Evolutionary conservation across 1,140 invertebrate genomes (phyloP).

Genomic region (Thalassaphorura encarpata): DNA sequence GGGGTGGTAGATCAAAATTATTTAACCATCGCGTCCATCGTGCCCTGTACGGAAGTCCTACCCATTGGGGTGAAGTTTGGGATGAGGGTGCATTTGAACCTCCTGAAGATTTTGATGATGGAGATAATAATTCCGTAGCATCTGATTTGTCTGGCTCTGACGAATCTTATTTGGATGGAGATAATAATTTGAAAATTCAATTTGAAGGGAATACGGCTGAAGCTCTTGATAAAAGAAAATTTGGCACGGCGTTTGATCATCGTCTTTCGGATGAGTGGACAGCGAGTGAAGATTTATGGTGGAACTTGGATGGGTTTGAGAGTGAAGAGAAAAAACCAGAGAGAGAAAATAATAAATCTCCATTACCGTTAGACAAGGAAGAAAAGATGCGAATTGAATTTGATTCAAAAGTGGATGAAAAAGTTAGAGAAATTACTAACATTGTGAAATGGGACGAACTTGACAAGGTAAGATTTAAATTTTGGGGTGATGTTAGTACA

Average conservation of each 20-base stretch:
- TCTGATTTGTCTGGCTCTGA: conserved; percentile 33
- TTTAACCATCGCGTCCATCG: conserved; percentile 32
- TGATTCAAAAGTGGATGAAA: conserved; percentile 13
- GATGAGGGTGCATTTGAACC: conserved; percentile 29
- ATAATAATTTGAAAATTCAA: conserved; percentile 51
- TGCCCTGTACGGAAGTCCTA: conserved; percentile 31
- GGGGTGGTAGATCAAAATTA: conserved; percentile 28
- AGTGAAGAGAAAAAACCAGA: conserved; percentile 30
- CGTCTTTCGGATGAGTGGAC: conserved; percentile 29
- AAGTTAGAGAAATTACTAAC: conserved; percentile 15
- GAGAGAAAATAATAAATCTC: conserved; percentile 38
- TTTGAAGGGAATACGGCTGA: conserved; percentile 76
- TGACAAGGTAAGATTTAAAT: conserved; percentile 10
- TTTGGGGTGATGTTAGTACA: not conserved
- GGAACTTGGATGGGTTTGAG: conserved; percentile 35
- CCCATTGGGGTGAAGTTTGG: conserved; percentile 33
- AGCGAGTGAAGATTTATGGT: conserved; percentile 33
- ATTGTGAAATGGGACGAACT: conserved; percentile 21
- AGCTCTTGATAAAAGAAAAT: conserved; percentile 54
- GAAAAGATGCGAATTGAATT: conserved; percentile 20
- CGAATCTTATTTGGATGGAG: conserved; percentile 35
- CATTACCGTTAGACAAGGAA: conserved; percentile 35
- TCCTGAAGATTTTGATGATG: conserved; percentile 31
- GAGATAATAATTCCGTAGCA: conserved; percentile 31
- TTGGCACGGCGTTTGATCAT: conserved; percentile 34